Evolutionary conservation across 2,113 vertebrate genomes (phyloP).

Genomic region (Eptatretus burgeri): DNA sequence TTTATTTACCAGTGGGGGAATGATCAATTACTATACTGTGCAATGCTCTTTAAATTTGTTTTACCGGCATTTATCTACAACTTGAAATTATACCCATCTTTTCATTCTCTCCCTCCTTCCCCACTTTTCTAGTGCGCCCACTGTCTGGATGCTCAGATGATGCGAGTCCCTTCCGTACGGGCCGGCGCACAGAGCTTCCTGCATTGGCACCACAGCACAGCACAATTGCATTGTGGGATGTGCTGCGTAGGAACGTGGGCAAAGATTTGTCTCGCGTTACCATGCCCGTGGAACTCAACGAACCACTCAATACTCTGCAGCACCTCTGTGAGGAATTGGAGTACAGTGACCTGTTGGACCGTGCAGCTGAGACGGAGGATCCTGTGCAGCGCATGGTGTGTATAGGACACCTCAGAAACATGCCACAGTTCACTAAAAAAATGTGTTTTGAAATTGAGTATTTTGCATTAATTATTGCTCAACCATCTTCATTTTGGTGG

Average conservation of each 20-base stretch:
- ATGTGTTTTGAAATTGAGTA: too few species aligned
- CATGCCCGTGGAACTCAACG: conserved; percentile 80
- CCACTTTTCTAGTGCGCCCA: too few species aligned
- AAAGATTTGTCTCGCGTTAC: conserved; percentile 90
- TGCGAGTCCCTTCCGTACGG: conserved; percentile 15
- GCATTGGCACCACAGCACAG: conserved; percentile 41
- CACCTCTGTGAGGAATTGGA: conserved; percentile 81
- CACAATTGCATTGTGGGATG: conserved; percentile 76
- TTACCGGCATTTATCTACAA: neutral
- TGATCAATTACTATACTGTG: neutral
- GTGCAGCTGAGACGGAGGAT: conserved; percentile 25
- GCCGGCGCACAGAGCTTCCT: conserved; percentile 22
- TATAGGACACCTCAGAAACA: neutral
- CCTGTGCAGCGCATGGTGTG: conserved; percentile 59
- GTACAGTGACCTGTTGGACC: conserved; percentile 68
- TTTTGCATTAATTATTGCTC: neutral
- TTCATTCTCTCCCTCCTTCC: neutral
- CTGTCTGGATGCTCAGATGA: too few species aligned
- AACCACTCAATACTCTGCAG: conserved; percentile 76
- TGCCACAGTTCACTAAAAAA: too few species aligned
- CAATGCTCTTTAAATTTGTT: neutral
- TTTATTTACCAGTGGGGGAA: too few species aligned
- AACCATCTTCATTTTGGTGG: too few species aligned
- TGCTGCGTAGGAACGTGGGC: conserved; percentile 79
- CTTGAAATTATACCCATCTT: neutral